Base-by-base conservation (phyloP, 35 echinoderm and acorn worm genomes). In the Lytechinus variegatus region DNA sequence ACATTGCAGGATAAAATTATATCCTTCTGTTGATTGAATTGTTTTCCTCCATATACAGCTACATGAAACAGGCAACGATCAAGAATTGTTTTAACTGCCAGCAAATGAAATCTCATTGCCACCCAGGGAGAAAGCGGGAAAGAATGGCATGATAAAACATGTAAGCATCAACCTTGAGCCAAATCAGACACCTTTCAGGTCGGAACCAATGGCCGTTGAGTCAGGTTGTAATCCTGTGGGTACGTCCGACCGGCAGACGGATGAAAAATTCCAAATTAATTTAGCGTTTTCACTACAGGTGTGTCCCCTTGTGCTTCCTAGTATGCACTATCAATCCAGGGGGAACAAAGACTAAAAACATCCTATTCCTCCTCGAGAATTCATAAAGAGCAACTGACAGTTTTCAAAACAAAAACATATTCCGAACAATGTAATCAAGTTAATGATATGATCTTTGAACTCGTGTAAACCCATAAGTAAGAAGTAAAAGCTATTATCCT, bases 161-260 rank as follows among this genome's bases (percentile, higher is more conserved):
- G 11, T 71, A 71, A 71, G 61, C 61, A 8, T 79, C 8, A 6
- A 79, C 66, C 66, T 79, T 79, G 66, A 24, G 7, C 66, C 66
- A 79, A 79, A 79, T 79, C 66, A 79, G 66, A 79, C 66, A 79
- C 19, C 66, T 19, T 79, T 79, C 12, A 79, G n/a, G 66, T 79
- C 66, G 66, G 66, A 79, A 79, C 66, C 66, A 24, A n/a, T 79
- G 66, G 66, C 66, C 66, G 66, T n/a, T 79, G 66, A 79, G 66
- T 79, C 66, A 79, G 66, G 24, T 79, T 79, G 66, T 79, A 2
- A 7, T n/a, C 66, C 14, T 79, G 19, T 79, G 19, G 19, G 66
- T 24, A 79, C 66, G 21, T 4, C 66, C 6, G 66, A 79, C 33
- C 33, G 33, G 33, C 33, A 21, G 61, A 71, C 61, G 66, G 14